Conservation (phyloP, 2,113 vertebrate species). For the pig (Sus scrofa) region DNA sequence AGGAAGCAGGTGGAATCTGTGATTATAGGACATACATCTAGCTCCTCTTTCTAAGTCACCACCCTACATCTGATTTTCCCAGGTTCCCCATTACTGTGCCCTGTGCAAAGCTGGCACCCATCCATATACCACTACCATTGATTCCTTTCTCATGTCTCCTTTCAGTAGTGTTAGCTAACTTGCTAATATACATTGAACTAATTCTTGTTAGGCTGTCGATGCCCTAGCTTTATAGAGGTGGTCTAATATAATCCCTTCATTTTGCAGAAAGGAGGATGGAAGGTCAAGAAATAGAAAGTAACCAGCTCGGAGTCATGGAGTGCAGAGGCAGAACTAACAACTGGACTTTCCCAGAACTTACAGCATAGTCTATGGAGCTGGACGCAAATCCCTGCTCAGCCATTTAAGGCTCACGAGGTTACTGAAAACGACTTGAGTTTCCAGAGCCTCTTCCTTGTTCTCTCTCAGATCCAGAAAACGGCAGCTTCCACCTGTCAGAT, state of each 20-base stretch:
- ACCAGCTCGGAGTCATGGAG: background rate
- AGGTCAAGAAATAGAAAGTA: background rate
- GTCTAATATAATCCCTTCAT: background rate
- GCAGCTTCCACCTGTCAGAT: background rate
- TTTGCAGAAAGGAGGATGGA: background rate
- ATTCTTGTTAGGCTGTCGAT: background rate
- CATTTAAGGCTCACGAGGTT: background rate
- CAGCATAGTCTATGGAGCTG: background rate
- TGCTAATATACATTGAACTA: background rate
- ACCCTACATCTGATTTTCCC: background rate
- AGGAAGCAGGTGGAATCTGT: background rate
- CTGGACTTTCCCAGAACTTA: background rate
- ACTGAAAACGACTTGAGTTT: background rate
- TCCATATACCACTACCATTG: fast-evolving
- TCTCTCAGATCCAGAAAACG: background rate
- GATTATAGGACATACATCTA: background rate
- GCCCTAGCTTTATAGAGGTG: background rate
- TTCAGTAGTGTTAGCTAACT: background rate
- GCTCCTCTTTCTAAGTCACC: background rate
- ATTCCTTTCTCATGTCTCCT: background rate
- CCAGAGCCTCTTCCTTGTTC: background rate
- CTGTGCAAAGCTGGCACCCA: background rate
- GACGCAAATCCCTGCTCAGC: background rate
- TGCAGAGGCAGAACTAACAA: background rate
- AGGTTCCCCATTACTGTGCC: background rate